Base-by-base conservation (phyloP, 2,888 invertebrate genomes). In the Drosophila mayaguana region DNA sequence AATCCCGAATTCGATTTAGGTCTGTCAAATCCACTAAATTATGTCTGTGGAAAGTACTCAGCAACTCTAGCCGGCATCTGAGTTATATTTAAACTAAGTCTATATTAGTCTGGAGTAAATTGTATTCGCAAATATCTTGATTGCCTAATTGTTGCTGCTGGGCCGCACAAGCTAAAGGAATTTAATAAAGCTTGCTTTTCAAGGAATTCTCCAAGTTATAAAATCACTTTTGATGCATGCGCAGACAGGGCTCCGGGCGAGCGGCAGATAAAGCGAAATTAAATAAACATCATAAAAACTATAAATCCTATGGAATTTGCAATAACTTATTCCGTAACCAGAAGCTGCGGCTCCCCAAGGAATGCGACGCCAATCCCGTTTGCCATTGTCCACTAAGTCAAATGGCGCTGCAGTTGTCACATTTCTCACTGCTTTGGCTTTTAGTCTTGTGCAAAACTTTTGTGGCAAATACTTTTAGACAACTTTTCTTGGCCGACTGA, bases 361-460 rank as follows among this genome's bases (percentile, higher is more conserved):
- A 40, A 51, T 60, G 42, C 45, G n/a, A 9, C 28, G 48, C 22
- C 59, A 65, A 56, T 66, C 54, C 40, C 28, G 50, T 59, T 28
- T 36, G 43, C 54, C 56, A 46, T 46, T 55, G 53, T 59, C 54
- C 43, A 62, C 72, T 63, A 77, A 69, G 69, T 77, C 67, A 77
- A 72, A 80, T 80, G 80, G 66, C 73, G 63, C 51, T 66, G 72
- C 81, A 74, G 74, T 81, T 83, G 78, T 70, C 74, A 81, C 66
- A 78, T 78, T 81, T 83, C 81, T 86, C 83, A 69, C 67, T 68
- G 54, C 45, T 62, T 63, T 80, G 71, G 72, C 67, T 76, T 83
- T 78, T 78, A 89, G 89, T 87, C 83, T 83, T 50, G 43, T 25
- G n/a, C 9, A 43, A 83, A 83, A 89, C 88, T 89, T 84, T 87